phyloP scores from a whole-genome alignment of 2,888 invertebrate species.

The Girardia tigrina region DNA sequence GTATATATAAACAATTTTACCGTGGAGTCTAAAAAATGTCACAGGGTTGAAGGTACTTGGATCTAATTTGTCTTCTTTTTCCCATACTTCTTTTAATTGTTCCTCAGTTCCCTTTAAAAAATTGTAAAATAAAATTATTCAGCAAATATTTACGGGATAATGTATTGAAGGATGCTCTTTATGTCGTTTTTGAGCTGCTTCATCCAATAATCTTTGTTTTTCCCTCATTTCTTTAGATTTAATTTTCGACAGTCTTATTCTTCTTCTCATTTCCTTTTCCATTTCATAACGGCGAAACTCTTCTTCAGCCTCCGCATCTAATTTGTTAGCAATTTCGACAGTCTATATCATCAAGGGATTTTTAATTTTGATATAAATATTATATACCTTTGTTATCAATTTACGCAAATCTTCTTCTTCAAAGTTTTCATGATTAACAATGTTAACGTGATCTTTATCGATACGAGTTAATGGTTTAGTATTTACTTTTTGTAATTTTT shows the following conservation, averaged over 20 bases:
- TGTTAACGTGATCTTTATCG: conserved; percentile 14
- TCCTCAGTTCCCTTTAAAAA: conserved; percentile 65
- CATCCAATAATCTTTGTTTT: conserved; percentile 57
- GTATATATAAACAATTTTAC: conserved; percentile 53
- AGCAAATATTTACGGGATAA: conserved; percentile 46
- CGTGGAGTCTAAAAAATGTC: conserved; percentile 87
- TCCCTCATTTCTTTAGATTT: conserved; percentile 55
- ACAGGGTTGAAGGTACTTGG: conserved; percentile 77
- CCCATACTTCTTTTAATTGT: conserved; percentile 91
- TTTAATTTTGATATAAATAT: not conserved
- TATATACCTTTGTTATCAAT: not conserved
- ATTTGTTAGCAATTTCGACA: conserved; percentile 60
- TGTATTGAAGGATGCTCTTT: conserved; percentile 68
- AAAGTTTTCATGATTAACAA: not conserved
- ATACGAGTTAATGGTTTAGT: not conserved
- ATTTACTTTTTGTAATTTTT: not conserved
- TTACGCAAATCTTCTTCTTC: conserved; percentile 13
- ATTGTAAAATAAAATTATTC: not conserved
- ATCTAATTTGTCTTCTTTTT: conserved; percentile 75
- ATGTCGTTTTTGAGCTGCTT: conserved; percentile 64
- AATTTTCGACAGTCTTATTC: conserved; percentile 64
- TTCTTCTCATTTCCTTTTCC: conserved; percentile 77
- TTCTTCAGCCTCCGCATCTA: conserved; percentile 66
- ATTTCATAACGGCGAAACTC: conserved; percentile 90
- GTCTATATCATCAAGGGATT: conserved; percentile 53